Conservation (phyloP, 2,113 vertebrate species). For the Thalassoma bifasciatum region DNA sequence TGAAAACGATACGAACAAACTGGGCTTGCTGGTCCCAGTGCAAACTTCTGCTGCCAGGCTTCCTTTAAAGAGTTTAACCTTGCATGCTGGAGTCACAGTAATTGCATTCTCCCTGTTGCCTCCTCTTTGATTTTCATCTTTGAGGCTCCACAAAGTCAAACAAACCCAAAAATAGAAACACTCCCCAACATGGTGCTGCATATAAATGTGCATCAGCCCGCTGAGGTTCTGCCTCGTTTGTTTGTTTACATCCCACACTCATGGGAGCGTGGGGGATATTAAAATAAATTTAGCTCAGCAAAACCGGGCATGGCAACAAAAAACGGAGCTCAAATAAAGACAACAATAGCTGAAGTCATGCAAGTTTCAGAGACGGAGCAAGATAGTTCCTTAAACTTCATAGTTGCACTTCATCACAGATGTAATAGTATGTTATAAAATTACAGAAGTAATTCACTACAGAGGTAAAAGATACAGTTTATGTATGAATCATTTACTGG, state of each 20-base stretch:
- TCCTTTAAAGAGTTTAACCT: constrained; percentile 13
- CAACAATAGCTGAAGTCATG: not conserved
- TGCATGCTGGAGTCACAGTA: constrained; percentile 18
- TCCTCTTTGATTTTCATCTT: constrained; percentile 11
- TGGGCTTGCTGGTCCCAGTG: constrained; percentile 2
- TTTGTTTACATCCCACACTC: constrained; percentile 30
- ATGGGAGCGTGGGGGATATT: constrained; percentile 10
- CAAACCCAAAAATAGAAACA: constrained; percentile 25
- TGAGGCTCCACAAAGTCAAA: constrained; percentile 22
- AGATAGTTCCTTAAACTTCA: not conserved
- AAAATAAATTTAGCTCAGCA: constrained; percentile 12
- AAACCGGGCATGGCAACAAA: not conserved
- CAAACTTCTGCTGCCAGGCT: not conserved
- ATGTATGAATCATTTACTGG: not conserved
- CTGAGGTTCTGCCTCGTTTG: constrained; percentile 22
- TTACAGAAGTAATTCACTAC: not conserved
- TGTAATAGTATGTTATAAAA: not conserved
- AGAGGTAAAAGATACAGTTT: not conserved
- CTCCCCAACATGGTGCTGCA: constrained; percentile 18
- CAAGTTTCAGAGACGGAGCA: not conserved
- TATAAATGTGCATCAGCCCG: constrained; percentile 34
- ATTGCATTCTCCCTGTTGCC: constrained; percentile 7
- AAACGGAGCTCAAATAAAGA: not conserved
- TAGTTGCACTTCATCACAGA: not conserved
- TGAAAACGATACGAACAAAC: not conserved